phyloP scores from a whole-genome alignment of 2,113 vertebrate species.

The Apeltes quadracus region DNA sequence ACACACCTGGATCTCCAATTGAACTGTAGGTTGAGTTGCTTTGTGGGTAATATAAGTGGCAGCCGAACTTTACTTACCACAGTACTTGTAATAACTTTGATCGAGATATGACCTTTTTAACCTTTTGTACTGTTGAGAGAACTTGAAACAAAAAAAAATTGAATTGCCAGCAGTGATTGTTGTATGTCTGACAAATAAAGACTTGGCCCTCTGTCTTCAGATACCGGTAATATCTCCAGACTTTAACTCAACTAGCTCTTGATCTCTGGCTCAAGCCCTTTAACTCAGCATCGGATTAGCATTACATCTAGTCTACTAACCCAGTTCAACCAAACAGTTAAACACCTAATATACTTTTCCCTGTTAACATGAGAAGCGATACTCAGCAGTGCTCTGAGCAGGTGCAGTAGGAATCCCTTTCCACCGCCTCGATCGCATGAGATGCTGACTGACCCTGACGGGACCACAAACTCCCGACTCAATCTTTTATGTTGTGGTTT shows the following conservation, averaged over 20 bases:
- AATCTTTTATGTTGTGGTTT: conserved; percentile 9
- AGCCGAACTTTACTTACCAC: background rate
- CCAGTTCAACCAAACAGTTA: background rate
- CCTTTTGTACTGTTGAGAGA: background rate
- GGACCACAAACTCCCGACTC: conserved; percentile 4
- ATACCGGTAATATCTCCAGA: background rate
- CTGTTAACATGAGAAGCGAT: background rate
- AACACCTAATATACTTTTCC: background rate
- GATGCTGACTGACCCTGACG: conserved; percentile 21
- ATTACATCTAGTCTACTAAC: background rate
- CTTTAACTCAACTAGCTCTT: background rate
- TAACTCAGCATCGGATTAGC: background rate
- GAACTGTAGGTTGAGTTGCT: background rate
- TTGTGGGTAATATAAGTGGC: background rate
- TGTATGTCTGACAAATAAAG: background rate
- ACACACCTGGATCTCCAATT: background rate
- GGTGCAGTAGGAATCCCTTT: background rate
- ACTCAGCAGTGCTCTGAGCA: background rate
- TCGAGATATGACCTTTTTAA: background rate
- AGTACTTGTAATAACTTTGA: background rate
- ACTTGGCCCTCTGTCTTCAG: background rate
- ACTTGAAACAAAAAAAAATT: background rate
- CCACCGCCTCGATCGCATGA: background rate
- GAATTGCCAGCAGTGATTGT: background rate
- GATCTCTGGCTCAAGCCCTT: background rate